Evolutionary conservation across 2,888 invertebrate species (phyloP).

Genomic region (Tridacna crocea): DNA sequence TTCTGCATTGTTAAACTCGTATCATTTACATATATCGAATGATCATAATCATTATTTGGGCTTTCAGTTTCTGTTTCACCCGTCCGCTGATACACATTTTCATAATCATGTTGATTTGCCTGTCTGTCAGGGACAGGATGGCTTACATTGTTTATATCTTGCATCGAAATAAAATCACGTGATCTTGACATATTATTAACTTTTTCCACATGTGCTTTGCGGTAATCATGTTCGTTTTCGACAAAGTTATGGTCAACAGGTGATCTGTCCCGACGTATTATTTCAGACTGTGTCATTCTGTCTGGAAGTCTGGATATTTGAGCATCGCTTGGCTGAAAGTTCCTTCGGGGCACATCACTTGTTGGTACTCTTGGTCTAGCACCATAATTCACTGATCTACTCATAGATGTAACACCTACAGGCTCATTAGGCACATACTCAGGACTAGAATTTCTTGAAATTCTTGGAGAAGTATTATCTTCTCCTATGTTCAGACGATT

Average conservation of each 20-base stretch:
- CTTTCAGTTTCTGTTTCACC: background rate
- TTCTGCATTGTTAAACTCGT: background rate
- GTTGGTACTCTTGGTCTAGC: slow-evolving; percentile 28
- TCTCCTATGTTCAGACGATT: background rate
- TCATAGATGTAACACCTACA: background rate
- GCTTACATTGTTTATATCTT: background rate
- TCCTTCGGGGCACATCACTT: background rate
- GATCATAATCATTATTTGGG: slow-evolving; percentile 13
- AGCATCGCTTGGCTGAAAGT: background rate
- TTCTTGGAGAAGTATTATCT: background rate
- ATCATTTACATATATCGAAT: slow-evolving; percentile 17
- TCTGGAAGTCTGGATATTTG: slow-evolving; percentile 26
- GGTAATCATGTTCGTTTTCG: background rate
- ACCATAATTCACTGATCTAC: slow-evolving; percentile 11
- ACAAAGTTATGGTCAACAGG: background rate
- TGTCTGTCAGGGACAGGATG: background rate
- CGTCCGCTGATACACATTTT: slow-evolving; percentile 39
- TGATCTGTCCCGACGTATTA: slow-evolving; percentile 21
- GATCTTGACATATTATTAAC: background rate
- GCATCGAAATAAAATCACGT: background rate
- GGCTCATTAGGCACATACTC: background rate
- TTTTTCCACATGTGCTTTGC: background rate
- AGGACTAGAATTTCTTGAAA: slow-evolving; percentile 15
- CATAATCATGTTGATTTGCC: slow-evolving; percentile 49
- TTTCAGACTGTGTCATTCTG: slow-evolving; percentile 58